phyloP scores from a whole-genome alignment of 2,797 vertebrate genomes.

The Macroramphosus scolopax region DNA sequence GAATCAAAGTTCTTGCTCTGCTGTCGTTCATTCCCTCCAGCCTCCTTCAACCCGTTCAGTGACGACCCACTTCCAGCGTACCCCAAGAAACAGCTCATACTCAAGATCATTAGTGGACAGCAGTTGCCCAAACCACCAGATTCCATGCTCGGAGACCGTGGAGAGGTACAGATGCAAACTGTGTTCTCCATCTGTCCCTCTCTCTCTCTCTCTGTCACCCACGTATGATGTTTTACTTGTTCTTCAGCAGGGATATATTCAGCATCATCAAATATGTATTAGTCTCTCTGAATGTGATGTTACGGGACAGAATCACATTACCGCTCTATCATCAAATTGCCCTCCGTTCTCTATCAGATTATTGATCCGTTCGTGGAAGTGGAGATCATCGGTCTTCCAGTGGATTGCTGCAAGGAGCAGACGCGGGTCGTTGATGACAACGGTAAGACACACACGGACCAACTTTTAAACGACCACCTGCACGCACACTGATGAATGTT shows the following conservation, averaged over 20 bases:
- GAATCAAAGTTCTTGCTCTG: too few relatives aligned
- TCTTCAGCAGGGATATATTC: too few relatives aligned
- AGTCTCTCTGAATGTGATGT: too few relatives aligned
- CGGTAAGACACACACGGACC: slow-evolving; percentile 74
- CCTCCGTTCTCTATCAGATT: too few relatives aligned
- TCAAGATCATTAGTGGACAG: slow-evolving; percentile 98
- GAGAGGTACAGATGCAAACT: slow-evolving; percentile 82
- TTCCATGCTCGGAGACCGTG: slow-evolving; percentile 95
- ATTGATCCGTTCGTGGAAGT: slow-evolving; percentile 99
- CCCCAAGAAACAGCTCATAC: slow-evolving; percentile 94
- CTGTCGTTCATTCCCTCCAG: slow-evolving; percentile 71
- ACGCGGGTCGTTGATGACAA: slow-evolving; percentile 98
- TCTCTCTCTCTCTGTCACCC: too few relatives aligned
- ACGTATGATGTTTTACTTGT: too few relatives aligned
- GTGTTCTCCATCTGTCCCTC: neutral
- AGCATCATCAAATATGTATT: too few relatives aligned
- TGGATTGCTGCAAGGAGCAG: slow-evolving; percentile 96
- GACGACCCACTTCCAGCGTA: slow-evolving; percentile 93
- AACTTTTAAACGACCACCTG: neutral
- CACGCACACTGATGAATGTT: neutral
- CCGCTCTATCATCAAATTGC: too few relatives aligned
- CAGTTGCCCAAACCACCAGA: slow-evolving; percentile 97
- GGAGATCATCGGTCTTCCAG: slow-evolving; percentile 96
- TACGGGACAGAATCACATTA: too few relatives aligned
- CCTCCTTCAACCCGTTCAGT: slow-evolving; percentile 91